phyloP scores from a whole-genome alignment of 2,888 invertebrate genomes.

The Tuta absoluta region DNA sequence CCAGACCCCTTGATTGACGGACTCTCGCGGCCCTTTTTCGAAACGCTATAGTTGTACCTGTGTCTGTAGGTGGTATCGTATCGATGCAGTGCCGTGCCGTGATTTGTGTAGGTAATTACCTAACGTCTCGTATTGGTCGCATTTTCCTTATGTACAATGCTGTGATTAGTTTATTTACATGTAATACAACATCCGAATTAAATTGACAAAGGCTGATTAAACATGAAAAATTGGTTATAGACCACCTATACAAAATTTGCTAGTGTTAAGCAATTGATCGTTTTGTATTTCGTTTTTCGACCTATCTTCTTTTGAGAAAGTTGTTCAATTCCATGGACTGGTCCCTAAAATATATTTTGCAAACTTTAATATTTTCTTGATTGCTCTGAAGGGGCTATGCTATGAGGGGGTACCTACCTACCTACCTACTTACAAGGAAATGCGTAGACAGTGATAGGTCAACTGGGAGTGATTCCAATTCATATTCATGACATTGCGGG shows the following conservation, averaged over 20 bases:
- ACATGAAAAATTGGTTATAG: no score
- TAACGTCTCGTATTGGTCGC: slow-evolving; percentile 49
- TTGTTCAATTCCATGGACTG: no score
- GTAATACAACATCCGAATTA: neutral
- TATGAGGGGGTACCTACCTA: neutral
- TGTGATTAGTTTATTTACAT: slow-evolving; percentile 15
- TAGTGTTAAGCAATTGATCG: no score
- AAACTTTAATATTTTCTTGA: neutral
- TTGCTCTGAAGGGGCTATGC: neutral
- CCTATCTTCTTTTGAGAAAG: no score
- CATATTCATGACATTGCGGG: slow-evolving; percentile 22
- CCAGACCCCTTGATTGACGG: slow-evolving; percentile 76
- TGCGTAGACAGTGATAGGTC: slow-evolving; percentile 25
- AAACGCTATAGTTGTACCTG: slow-evolving; percentile 58
- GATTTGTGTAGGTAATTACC: slow-evolving; percentile 67
- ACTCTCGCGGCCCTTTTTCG: slow-evolving; percentile 69
- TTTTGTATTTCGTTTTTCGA: no score
- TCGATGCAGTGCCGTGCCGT: slow-evolving; percentile 63
- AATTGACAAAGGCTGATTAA: no score
- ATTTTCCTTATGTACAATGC: slow-evolving; percentile 37
- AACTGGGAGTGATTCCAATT: slow-evolving; percentile 22
- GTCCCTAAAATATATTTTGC: no score
- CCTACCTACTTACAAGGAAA: slow-evolving; percentile 10
- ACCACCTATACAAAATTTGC: no score
- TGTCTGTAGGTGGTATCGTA: slow-evolving; percentile 55